Conservation (phyloP, 2,797 vertebrate genomes). For the Smutsia gigantea region DNA sequence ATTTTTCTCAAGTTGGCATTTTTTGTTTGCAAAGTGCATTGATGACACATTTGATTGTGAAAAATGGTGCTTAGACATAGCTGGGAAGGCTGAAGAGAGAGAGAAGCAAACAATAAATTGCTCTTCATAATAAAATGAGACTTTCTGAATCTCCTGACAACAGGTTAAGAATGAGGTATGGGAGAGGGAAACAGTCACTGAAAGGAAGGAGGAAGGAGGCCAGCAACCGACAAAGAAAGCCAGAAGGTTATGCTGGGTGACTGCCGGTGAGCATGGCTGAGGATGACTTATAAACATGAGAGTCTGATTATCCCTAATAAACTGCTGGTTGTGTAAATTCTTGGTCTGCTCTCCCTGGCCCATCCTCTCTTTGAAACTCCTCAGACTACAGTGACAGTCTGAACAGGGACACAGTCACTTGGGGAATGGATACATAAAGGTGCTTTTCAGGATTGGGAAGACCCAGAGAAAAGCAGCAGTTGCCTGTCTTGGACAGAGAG, state of each 20-base stretch:
- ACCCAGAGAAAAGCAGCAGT: background rate
- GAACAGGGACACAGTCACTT: background rate
- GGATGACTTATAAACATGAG: background rate
- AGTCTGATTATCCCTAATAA: background rate
- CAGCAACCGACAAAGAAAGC: background rate
- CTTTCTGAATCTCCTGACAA: background rate
- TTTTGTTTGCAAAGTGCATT: slow-evolving; percentile 4
- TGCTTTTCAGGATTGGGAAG: background rate
- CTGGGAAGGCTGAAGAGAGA: background rate
- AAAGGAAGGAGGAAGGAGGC: background rate
- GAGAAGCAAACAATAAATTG: background rate
- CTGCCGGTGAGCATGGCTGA: background rate
- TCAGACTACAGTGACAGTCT: background rate
- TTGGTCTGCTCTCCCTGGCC: background rate
- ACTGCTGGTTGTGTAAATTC: background rate
- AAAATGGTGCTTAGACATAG: background rate
- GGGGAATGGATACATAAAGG: background rate
- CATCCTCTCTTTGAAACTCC: background rate
- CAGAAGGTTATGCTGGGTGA: background rate
- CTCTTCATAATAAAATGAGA: slow-evolving; percentile 9
- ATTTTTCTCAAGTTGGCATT: background rate
- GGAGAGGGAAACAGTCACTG: background rate
- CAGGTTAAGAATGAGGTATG: background rate
- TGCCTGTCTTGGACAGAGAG: background rate
- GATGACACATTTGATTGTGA: background rate